A percentile compares a stretch with the other conserved stretches of the same genome.
Conservation (phyloP, 2,888 invertebrate genomes). For the Coronaproctus castanopsis region DNA sequence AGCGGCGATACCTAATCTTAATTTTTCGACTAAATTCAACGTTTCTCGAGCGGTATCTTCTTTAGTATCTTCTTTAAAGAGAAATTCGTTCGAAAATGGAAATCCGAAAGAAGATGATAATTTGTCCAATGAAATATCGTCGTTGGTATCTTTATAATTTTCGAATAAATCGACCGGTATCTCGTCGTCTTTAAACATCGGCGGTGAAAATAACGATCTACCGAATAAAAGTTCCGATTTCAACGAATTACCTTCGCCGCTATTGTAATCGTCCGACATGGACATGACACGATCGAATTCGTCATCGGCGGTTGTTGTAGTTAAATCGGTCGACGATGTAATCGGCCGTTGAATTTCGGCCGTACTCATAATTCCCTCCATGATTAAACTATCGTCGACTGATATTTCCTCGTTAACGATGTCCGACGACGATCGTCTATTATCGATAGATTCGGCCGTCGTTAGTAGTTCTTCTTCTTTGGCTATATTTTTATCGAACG, state of each 20-base stretch:
- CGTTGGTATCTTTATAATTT: constrained; percentile 3
- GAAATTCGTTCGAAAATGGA: constrained; percentile 37
- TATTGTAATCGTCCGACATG: neutral
- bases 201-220: constrained; percentile 3
- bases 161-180: neutral
- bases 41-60: constrained; percentile 70
- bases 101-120: constrained; percentile 25
- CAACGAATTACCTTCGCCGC: neutral
- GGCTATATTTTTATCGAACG: constrained; percentile 16
- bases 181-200: neutral
- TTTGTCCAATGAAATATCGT: neutral
- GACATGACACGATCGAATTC: neutral
- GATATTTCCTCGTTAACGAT: neutral
- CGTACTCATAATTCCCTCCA: too few species aligned
- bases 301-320: neutral
- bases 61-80: constrained; percentile 56
- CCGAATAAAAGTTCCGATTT: neutral
- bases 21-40: constrained; percentile 59
- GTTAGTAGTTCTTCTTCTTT: constrained; percentile 21
- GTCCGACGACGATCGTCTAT: constrained; percentile 26
- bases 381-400: neutral
- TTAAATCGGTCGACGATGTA: neutral
- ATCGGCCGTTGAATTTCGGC: too few species aligned
- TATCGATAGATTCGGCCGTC: too few species aligned
- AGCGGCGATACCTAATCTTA: constrained; percentile 39